Conservation (phyloP, 2,888 invertebrate genomes). For the Coleophora flavipennella region DNA sequence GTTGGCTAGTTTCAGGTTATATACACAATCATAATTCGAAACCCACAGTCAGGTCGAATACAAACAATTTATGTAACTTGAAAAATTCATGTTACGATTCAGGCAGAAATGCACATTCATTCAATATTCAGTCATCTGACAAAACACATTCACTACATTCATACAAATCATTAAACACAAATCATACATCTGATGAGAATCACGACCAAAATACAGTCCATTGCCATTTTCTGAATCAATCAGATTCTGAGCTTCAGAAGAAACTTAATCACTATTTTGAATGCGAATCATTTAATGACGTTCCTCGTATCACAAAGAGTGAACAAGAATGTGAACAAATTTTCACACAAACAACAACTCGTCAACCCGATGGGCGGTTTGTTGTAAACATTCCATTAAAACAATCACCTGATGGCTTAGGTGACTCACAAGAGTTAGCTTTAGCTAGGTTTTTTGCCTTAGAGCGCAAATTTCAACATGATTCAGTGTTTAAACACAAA, state of each 20-base stretch:
- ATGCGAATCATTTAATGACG: neutral
- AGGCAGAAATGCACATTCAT: too few species aligned
- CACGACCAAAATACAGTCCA: neutral
- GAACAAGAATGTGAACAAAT: constrained; percentile 11
- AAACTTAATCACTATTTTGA: constrained; percentile 5
- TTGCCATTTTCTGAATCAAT: neutral
- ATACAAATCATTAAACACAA: neutral
- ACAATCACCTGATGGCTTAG: constrained; percentile 9
- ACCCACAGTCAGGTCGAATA: neutral
- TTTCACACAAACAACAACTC: constrained; percentile 7
- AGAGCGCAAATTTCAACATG: constrained; percentile 6
- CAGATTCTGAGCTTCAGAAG: neutral
- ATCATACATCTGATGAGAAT: neutral
- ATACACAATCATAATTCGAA: neutral
- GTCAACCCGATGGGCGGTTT: constrained; percentile 11
- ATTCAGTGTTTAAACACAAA: constrained; percentile 3
- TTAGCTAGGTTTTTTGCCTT: constrained; percentile 4
- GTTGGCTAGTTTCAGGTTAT: constrained; percentile 7
- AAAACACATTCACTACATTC: neutral
- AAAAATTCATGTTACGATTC: neutral
- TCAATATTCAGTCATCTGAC: too few species aligned
- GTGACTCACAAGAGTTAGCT: constrained; percentile 9
- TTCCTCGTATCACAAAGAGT: neutral
- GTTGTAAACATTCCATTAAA: constrained; percentile 13
- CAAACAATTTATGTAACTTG: neutral